Conservation (phyloP, 1,140 invertebrate genomes). For the Stenopsyche tienmushanensis region DNA sequence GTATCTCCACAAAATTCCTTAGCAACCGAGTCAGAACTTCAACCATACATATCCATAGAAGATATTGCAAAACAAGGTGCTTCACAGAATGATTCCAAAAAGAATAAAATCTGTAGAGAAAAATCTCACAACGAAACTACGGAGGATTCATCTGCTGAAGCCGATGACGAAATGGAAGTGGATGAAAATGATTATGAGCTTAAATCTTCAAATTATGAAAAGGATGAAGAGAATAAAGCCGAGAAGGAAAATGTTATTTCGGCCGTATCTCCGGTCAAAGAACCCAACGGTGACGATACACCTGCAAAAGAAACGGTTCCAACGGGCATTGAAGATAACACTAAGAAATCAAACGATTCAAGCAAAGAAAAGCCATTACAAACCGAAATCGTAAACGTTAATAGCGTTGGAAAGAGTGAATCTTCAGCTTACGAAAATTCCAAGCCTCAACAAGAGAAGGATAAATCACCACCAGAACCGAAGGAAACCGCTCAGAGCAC, state of each 20-base stretch:
- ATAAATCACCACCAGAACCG: background rate
- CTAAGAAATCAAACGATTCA: slow-evolving; percentile 3
- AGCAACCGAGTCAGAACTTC: background rate
- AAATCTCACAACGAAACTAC: slow-evolving; percentile 50
- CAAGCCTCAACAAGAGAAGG: background rate
- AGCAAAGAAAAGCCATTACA: slow-evolving; percentile 7
- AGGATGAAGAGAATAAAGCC: slow-evolving; percentile 9
- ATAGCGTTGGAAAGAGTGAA: slow-evolving; percentile 10
- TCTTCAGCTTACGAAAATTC: background rate
- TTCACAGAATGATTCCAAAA: slow-evolving; percentile 34
- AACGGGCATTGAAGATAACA: background rate
- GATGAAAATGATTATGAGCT: slow-evolving; percentile 52
- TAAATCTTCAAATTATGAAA: slow-evolving; percentile 26
- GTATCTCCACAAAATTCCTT: background rate
- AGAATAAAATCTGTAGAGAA: slow-evolving; percentile 49
- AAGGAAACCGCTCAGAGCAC: background rate
- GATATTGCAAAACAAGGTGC: slow-evolving; percentile 1
- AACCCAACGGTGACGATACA: background rate
- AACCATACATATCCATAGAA: slow-evolving; percentile 20
- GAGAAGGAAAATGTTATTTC: background rate
- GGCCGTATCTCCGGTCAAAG: background rate
- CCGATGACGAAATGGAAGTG: slow-evolving; percentile 64
- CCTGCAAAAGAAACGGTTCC: background rate
- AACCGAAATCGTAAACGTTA: background rate
- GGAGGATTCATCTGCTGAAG: slow-evolving; percentile 63